Evolutionary conservation across 1,140 invertebrate species (phyloP), one percentile per base, ranked within the genome.

Genomic region (Chymomyza costata): DNA sequence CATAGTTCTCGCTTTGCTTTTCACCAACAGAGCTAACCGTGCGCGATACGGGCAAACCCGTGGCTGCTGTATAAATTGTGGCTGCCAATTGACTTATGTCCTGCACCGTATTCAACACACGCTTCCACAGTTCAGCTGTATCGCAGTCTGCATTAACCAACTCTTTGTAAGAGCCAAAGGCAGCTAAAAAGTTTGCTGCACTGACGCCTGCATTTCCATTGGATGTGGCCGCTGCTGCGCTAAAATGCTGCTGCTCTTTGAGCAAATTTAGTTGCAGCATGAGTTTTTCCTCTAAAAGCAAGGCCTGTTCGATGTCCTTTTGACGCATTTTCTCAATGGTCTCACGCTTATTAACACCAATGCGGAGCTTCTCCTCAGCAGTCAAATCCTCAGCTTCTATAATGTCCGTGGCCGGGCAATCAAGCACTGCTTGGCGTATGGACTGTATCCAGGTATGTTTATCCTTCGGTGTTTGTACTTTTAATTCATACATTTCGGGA

Each of bases 401-500:
- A 1, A 84, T 61, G 15, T 86, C 85, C 16, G 91, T 90, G 25
- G 90, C 88, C 0, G 92, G 92, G 73, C 92, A 93, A 32, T 88
- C 88, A 57, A 93, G 90, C 8, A 93, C 92, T 2, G 92, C 91
- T 40, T 88, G 91, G 87, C 93, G 89, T 52, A 98, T 93, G 6
- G 92, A 90, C 65, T 93, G 89, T 62, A 97, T 95, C 96, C 96
- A 98, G 1, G 91, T 85, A 65, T 93, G 91, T 71, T 95, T 94
- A 54, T 97, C 94, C 78, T 94, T 94, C 8, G 94, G 94, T 34
- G 94, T 92, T 59, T 93, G 91, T 53, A 97, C 94, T 74, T 97
- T 93, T 10, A 98, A 87, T 85, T 98, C 96, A 84, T 97, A 97
- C 96, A 98, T 97, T 87, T 97, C 97, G 0, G 96, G 95, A 65